phyloP scores from a whole-genome alignment of 1,140 invertebrate species.

The Drosophila elegans region DNA sequence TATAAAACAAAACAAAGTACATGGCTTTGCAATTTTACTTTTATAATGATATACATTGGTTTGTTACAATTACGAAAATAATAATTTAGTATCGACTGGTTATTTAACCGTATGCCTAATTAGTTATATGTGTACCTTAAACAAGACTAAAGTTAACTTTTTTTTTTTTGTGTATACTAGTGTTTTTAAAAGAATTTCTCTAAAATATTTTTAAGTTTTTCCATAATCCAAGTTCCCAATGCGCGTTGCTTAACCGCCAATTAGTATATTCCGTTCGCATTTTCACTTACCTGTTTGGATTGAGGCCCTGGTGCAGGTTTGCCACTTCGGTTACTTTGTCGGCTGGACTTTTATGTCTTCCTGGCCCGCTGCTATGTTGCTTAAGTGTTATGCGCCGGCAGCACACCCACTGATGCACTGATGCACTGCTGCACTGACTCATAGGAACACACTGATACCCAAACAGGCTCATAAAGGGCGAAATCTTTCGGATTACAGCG shows the following conservation, averaged over 20 bases:
- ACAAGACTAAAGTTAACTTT: too few species aligned
- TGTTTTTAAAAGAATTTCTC: too few species aligned
- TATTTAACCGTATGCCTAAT: too few species aligned
- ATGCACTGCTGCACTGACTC: slow-evolving; percentile 14
- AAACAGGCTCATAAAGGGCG: slow-evolving; percentile 61
- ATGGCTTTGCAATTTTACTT: too few species aligned
- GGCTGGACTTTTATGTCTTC: slow-evolving; percentile 42
- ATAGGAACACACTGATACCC: not conserved
- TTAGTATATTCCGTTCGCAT: not conserved
- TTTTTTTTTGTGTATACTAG: too few species aligned
- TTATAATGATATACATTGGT: too few species aligned
- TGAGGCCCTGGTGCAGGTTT: not conserved
- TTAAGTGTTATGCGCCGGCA: slow-evolving; percentile 79
- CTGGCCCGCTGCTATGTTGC: slow-evolving; percentile 63
- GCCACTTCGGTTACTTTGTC: slow-evolving; percentile 38
- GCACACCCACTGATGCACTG: slow-evolving; percentile 21
- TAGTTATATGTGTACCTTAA: too few species aligned
- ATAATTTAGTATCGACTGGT: too few species aligned
- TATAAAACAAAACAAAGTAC: too few species aligned
- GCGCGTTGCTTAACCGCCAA: not conserved
- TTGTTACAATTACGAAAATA: too few species aligned
- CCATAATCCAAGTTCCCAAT: not conserved
- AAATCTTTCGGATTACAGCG: slow-evolving; percentile 77
- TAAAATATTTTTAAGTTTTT: too few species aligned
- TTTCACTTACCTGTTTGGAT: not conserved